These are phyloP conservation scores for Eupeodes luniger DNA, from an alignment of 2,888 invertebrate species.

Conservation along the genomic window DNA sequence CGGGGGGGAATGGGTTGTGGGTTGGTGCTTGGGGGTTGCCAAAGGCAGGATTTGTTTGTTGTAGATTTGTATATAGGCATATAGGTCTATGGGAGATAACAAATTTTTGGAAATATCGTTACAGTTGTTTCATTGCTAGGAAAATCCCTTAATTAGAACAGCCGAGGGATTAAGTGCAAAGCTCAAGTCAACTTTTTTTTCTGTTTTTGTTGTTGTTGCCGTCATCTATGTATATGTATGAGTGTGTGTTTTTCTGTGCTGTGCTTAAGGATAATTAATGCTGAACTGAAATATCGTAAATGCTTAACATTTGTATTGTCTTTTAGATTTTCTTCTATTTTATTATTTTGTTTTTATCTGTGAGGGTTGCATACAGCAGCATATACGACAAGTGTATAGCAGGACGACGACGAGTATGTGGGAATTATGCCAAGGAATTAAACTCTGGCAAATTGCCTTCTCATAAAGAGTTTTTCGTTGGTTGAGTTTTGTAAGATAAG, in stretches of 20 bases:
- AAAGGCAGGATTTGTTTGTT: slow-evolving; percentile 45
- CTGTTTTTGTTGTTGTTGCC: neutral
- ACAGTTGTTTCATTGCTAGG: slow-evolving; percentile 74
- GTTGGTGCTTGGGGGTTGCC: neutral
- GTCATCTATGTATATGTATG: neutral
- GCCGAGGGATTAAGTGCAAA: slow-evolving; percentile 70
- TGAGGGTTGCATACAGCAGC: neutral
- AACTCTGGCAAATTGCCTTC: slow-evolving; percentile 66
- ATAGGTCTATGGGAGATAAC: slow-evolving; percentile 62
- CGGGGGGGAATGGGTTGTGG: neutral
- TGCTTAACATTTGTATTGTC: slow-evolving; percentile 62
- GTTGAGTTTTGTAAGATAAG: slow-evolving; percentile 56
- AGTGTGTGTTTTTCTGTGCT: neutral
- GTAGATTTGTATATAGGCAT: too few species aligned
- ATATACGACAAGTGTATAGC: too few species aligned
- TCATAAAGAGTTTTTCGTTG: slow-evolving; percentile 57
- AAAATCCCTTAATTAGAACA: slow-evolving; percentile 74
- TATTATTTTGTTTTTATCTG: neutral
- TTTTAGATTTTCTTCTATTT: neutral
- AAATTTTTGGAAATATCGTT: slow-evolving; percentile 66
- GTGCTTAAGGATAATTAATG: slow-evolving; percentile 32
- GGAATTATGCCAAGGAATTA: slow-evolving; percentile 30
- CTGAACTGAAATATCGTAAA: slow-evolving; percentile 63
- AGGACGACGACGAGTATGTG: slow-evolving; percentile 24
- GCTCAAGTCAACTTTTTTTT: slow-evolving; percentile 62